Percentiles rank a stretch among this genome's conserved stretches.
These are phyloP conservation scores for Trimorus sp. DNA, from an alignment of 2,888 invertebrate species.

Conservation along the genomic window DNA sequence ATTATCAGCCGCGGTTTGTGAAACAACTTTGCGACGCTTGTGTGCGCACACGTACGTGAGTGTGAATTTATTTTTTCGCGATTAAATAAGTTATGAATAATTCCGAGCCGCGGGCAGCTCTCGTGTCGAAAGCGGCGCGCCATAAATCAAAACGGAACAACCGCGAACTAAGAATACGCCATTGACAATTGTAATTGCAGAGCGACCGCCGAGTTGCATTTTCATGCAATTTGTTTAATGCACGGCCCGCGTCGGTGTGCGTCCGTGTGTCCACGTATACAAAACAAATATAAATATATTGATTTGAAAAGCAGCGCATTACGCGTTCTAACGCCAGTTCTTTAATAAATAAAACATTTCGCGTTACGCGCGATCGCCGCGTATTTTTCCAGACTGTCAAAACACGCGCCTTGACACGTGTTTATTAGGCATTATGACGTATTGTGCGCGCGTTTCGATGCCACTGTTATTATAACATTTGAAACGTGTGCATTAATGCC, in stretches of 20 bases:
- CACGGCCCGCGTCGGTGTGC: conserved; percentile 25
- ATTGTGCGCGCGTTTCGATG: conserved; percentile 19
- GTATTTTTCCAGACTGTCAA: conserved; percentile 54
- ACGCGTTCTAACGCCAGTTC: conserved; percentile 22
- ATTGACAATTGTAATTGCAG: conserved; percentile 51
- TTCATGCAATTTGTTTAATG: conserved; percentile 40
- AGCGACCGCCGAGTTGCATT: conserved; percentile 22
- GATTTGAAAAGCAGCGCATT: conserved; percentile 51
- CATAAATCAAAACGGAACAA: conserved; percentile 50
- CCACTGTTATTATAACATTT: conserved; percentile 48
- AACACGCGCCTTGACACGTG: conserved; percentile 56
- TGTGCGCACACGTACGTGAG: no score
- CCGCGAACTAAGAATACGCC: conserved; percentile 33
- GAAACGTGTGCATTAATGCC: conserved; percentile 39
- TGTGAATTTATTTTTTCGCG: conserved; percentile 43
- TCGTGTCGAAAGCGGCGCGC: conserved; percentile 39
- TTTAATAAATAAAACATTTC: conserved; percentile 56
- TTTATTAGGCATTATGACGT: conserved; percentile 51
- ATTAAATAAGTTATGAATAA: conserved; percentile 58
- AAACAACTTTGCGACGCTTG: conserved; percentile 35
- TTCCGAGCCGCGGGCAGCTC: conserved; percentile 17
- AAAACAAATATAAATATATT: conserved; percentile 25
- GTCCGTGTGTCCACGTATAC: no score
- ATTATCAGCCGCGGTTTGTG: conserved; percentile 40
- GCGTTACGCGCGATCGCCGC: conserved; percentile 6